These are phyloP conservation scores for Phylloscopus trochilus DNA, from an alignment of 2,113 vertebrate species.

Conservation along the genomic window DNA sequence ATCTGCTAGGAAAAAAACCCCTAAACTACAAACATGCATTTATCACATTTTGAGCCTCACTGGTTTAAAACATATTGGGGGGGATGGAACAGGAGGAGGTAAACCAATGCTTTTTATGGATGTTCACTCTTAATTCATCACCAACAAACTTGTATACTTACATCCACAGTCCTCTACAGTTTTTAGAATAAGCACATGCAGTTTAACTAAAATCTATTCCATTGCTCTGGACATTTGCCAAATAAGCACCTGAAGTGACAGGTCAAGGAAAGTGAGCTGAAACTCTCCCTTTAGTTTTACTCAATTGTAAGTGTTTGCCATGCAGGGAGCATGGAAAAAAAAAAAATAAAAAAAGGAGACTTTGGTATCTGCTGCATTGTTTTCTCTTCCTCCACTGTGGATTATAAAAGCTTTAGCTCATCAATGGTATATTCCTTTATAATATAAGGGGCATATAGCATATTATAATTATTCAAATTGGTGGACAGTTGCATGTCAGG, in stretches of 20 bases:
- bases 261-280: neutral
- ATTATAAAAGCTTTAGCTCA: neutral
- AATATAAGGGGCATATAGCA: neutral
- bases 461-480: neutral
- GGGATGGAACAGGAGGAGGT: neutral
- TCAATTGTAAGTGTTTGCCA: neutral
- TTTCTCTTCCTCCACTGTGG: neutral
- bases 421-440: neutral
- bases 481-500: neutral
- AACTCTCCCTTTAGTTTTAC: neutral
- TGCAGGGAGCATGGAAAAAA: neutral
- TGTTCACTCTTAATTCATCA: neutral
- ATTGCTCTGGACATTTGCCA: neutral
- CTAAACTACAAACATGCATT: neutral
- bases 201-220: neutral
- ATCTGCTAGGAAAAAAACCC: neutral
- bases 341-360: neutral
- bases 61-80: neutral
- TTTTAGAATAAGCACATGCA: neutral
- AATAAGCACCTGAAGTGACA: neutral
- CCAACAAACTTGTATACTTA: neutral
- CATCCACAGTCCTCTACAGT: neutral
- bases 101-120: neutral
- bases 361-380: neutral
- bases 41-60: neutral